phyloP scores from a whole-genome alignment of 1,140 invertebrate species.

The Rhynchophorus ferrugineus region DNA sequence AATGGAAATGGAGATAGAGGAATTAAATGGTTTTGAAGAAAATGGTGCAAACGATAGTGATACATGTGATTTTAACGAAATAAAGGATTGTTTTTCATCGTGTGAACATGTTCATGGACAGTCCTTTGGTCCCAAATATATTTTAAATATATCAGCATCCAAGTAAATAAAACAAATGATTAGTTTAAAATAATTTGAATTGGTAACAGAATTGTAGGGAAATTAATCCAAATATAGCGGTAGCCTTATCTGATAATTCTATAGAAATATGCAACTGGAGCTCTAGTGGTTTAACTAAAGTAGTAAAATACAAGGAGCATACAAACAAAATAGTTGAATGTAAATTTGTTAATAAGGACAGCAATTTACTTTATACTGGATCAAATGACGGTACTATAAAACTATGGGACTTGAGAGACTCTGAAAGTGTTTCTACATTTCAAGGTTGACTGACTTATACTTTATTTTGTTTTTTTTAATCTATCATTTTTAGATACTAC shows the following conservation, averaged over 20 bases:
- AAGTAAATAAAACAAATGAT: conserved; percentile 22
- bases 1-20: too few species aligned
- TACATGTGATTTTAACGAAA: conserved; percentile 9
- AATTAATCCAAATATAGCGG: conserved; percentile 25
- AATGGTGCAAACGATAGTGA: neutral
- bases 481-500: conserved; percentile 28
- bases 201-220: conserved; percentile 20
- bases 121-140: conserved; percentile 25
- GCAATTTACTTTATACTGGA: conserved; percentile 53
- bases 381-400: conserved; percentile 53
- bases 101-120: conserved; percentile 11
- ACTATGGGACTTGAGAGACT: conserved; percentile 57
- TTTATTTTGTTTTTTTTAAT: conserved; percentile 3
- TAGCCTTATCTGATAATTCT: conserved; percentile 24
- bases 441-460: conserved; percentile 10
- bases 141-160: conserved; percentile 30
- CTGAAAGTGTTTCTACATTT: conserved; percentile 40
- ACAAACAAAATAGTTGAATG: conserved; percentile 47
- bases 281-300: conserved; percentile 32
- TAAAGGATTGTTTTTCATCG: conserved; percentile 10
- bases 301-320: conserved; percentile 41
- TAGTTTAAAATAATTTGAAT: conserved; percentile 7
- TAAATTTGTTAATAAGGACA: conserved; percentile 52
- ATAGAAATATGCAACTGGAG: conserved; percentile 28
- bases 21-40: too few species aligned